Base-by-base conservation (phyloP, 2,888 invertebrate species). In the Watsonalla binaria region DNA sequence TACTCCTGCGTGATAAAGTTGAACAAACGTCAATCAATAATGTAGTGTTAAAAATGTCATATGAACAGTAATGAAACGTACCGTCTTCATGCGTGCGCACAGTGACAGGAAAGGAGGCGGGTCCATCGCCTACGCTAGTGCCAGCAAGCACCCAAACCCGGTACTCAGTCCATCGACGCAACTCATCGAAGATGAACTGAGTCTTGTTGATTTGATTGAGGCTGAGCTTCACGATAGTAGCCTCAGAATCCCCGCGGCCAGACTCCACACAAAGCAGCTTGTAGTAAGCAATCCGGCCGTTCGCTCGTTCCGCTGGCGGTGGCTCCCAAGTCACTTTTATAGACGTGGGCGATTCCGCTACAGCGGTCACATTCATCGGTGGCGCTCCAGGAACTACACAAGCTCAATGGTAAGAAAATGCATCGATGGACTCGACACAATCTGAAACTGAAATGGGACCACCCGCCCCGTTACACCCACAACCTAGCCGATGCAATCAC, bases 41-140 rank as follows among this genome's bases (percentile, higher is more conserved):
- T 56, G 54, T 61, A 61, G 58, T 56, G 53, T 52, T n/a, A 51
- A 46, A 45, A 52, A 60, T 59, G 55, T 51, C 59, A 54, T 63
- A 62, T 52, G 64, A 57, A 52, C 60, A 50, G 56, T 57, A 48
- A 9, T 54, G 85, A 85, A 82, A 96, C 98, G 95, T 98, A 99
- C 99, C 99, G 95, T 98, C 98, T 95, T 99, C 99, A 84, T 97
- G 96, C 68, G 99, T 99, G 92, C 96, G 95, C 76, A 98, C 95
- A 77, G 95, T 94, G 92, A 98, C 95, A 63, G 97, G 97, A 89
- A 95, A 95, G 71, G 98, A 98, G 76, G 95, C 94, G 62, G 96
- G 99, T 62, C 99, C 99, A 90, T 98, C 98, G 79, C 99, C 99
- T 70, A 98, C 97, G 76, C 95, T 95, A 73, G 99, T 99, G 78